These are phyloP conservation scores for Apotomis betuletana DNA, from an alignment of 2,888 invertebrate species.

Conservation along the genomic window DNA sequence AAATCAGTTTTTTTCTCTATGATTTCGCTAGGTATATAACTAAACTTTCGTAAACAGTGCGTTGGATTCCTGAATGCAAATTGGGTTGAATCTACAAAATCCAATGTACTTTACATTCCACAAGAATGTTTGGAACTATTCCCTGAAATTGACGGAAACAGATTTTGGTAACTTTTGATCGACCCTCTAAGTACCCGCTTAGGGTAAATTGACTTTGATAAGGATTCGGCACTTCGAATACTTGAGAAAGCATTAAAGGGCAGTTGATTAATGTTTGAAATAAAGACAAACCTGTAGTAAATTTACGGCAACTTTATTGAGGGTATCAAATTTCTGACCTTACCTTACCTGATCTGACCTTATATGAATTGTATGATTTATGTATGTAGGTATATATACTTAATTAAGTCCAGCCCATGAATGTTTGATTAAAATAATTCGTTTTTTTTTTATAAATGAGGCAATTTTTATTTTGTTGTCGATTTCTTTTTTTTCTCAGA, in stretches of 20 bases:
- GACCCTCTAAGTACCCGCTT: conserved; percentile 14
- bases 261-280: background rate
- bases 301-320: no score
- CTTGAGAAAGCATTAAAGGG: background rate
- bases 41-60: background rate
- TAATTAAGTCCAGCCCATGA: no score
- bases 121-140: conserved; percentile 1
- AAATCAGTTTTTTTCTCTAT: background rate
- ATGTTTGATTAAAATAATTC: no score
- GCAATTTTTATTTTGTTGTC: no score
- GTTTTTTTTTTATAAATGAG: no score
- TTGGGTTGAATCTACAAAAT: background rate
- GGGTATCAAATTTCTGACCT: no score
- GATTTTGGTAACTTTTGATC: conserved; percentile 5
- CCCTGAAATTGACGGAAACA: background rate
- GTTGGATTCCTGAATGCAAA: background rate
- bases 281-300: background rate
- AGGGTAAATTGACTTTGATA: conserved; percentile 33
- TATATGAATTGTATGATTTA: background rate
- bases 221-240: conserved; percentile 22
- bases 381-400: no score
- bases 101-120: background rate
- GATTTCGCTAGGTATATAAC: background rate
- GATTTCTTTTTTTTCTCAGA: no score
- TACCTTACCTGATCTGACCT: background rate